Conservation (phyloP, 2,888 invertebrate genomes). For the Cordilura impudica region DNA sequence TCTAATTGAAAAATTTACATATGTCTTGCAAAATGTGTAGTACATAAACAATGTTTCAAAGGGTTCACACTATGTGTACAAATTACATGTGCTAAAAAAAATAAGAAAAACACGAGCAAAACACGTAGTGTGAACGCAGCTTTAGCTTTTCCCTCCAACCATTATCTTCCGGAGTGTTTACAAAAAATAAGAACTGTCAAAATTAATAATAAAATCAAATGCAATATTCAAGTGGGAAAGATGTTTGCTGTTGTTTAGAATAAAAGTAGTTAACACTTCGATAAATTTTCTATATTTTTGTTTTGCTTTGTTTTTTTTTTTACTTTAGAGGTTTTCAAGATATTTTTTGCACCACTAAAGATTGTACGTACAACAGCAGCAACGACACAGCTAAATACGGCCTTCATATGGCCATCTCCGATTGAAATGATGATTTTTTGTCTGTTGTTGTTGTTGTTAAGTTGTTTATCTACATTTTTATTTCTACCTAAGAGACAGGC, state of each 20-base stretch:
- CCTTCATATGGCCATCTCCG: conserved; percentile 62
- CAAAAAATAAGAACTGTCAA: conserved; percentile 50
- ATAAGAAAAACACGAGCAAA: no score
- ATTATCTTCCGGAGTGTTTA: conserved; percentile 21
- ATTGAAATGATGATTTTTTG: conserved; percentile 20
- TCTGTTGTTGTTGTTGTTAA: conserved; percentile 27
- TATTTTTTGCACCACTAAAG: conserved; percentile 20
- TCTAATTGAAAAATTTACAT: no score
- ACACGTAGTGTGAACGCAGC: no score
- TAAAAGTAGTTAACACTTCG: conserved; percentile 60
- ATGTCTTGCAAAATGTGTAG: no score
- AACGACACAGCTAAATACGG: conserved; percentile 43
- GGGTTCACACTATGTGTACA: no score
- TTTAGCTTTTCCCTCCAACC: neutral
- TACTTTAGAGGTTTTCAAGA: conserved; percentile 23
- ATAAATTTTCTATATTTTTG: conserved; percentile 52
- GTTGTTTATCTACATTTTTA: conserved; percentile 50
- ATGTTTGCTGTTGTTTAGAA: conserved; percentile 42
- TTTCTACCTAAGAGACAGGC: conserved; percentile 21
- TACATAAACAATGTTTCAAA: no score
- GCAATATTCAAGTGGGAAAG: conserved; percentile 54
- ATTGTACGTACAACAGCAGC: conserved; percentile 34
- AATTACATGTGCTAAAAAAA: no score
- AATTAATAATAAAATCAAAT: conserved; percentile 60
- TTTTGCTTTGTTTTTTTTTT: neutral